phyloP scores from a whole-genome alignment of 2,113 vertebrate species.

The Malurus melanocephalus region DNA sequence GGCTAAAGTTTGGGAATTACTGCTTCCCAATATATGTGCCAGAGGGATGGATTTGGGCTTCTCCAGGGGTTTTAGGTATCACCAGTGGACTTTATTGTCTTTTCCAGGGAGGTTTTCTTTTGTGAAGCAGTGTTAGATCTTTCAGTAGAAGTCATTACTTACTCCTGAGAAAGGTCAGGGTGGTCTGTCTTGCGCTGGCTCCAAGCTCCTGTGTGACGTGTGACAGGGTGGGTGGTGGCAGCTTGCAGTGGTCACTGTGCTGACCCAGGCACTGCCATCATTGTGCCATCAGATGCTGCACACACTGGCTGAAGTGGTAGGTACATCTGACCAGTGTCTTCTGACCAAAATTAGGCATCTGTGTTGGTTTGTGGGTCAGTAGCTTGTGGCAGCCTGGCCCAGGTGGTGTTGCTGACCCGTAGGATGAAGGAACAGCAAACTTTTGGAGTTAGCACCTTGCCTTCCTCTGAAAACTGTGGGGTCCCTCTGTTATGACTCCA shows the following conservation, averaged over 20 bases:
- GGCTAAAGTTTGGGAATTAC: neutral
- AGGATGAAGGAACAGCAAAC: neutral
- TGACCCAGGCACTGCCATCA: neutral
- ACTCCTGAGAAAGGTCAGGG: neutral
- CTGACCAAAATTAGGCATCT: neutral
- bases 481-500: neutral
- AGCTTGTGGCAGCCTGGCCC: neutral
- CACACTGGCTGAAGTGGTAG: fast-evolving
- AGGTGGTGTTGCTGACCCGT: neutral
- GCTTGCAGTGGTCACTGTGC: neutral
- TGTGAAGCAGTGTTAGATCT: neutral
- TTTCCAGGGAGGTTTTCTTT: neutral
- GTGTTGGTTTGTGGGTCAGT: neutral
- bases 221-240: neutral
- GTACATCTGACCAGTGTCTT: neutral
- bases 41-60: neutral
- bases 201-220: fast-evolving
- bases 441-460: neutral
- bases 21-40: neutral
- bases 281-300: neutral
- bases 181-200: neutral
- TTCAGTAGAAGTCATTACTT: neutral
- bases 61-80: neutral
- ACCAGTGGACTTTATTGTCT: neutral
- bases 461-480: neutral